phyloP scores from a whole-genome alignment of 2,113 vertebrate species.

The Narcine bancroftii region DNA sequence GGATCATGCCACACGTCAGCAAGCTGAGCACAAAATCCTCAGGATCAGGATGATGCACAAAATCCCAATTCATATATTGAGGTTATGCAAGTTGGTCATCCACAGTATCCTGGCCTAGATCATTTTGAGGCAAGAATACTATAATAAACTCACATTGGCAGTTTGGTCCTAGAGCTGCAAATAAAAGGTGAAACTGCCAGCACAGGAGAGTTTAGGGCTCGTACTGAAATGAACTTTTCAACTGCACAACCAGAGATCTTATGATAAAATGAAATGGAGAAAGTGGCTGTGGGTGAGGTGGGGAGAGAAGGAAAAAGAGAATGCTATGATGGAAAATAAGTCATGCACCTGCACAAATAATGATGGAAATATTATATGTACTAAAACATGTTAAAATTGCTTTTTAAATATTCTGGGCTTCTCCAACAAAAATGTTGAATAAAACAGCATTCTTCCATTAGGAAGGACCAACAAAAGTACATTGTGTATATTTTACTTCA shows the following conservation, averaged over 20 bases:
- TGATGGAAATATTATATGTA: not conserved
- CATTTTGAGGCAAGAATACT: not conserved
- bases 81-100: too few species aligned
- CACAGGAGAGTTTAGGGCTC: too few species aligned
- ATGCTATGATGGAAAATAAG: not conserved
- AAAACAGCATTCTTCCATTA: not conserved
- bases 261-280: not conserved
- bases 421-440: not conserved
- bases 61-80: too few species aligned
- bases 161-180: not conserved
- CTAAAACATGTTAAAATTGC: slow-evolving; percentile 18
- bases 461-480: slow-evolving; percentile 20
- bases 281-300: not conserved
- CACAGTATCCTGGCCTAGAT: too few species aligned
- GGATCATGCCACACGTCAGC: too few species aligned
- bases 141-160: too few species aligned
- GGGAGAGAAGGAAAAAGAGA: not conserved
- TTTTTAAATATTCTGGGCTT: not conserved
- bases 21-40: too few species aligned
- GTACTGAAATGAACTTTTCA: not conserved
- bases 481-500: slow-evolving; percentile 7
- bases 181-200: not conserved
- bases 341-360: not conserved
- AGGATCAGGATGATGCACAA: too few species aligned
- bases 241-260: not conserved